These are phyloP conservation scores for Anguilla japonica DNA, from an alignment of 2,113 vertebrate genomes.

Conservation along the genomic window DNA sequence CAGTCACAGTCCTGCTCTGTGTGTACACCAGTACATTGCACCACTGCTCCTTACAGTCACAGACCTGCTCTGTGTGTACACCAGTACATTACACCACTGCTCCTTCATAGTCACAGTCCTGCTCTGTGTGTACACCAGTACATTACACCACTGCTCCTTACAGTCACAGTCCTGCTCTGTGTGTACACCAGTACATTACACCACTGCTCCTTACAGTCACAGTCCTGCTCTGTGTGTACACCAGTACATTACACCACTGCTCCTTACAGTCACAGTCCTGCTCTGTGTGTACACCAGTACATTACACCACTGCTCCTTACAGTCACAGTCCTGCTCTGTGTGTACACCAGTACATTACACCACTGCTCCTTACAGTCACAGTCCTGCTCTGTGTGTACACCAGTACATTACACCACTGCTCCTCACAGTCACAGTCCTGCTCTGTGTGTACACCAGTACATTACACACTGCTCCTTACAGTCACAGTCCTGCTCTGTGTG, in stretches of 20 bases:
- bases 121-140: neutral
- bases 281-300: neutral
- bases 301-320: no score
- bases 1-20: neutral
- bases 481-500: neutral
- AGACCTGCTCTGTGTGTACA: neutral
- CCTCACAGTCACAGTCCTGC: neutral
- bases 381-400: neutral
- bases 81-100: no score
- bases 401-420: no score
- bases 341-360: neutral
- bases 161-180: neutral
- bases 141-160: no score
- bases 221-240: neutral
- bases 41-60: neutral
- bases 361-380: neutral
- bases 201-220: neutral
- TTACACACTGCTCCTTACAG: no score
- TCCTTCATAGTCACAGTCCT: neutral
- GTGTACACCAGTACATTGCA: neutral
- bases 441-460: neutral
- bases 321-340: neutral
- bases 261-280: neutral
- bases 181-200: neutral
- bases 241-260: no score